phyloP scores from a whole-genome alignment of 2,113 vertebrate species.

The Ictalurus furcatus region DNA sequence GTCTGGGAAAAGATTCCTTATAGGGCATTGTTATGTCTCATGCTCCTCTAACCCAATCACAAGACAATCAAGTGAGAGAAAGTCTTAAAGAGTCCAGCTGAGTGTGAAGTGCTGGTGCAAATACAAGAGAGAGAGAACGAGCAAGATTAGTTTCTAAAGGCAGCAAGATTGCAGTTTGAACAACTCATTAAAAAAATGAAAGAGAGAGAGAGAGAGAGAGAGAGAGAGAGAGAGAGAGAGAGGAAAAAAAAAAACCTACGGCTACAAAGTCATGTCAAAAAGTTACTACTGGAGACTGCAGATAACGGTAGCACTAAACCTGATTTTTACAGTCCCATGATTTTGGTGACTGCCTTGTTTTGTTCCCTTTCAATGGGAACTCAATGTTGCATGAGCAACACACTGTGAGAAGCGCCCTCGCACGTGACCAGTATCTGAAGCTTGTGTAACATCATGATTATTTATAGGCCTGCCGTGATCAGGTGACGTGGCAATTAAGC shows the following conservation, averaged over 20 bases:
- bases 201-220: neutral
- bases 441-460: too few relatives aligned
- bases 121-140: constrained; percentile 6
- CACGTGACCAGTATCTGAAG: too few relatives aligned
- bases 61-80: constrained; percentile 21
- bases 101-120: constrained; percentile 32
- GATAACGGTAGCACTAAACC: constrained; percentile 24
- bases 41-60: constrained; percentile 31
- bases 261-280: constrained; percentile 32
- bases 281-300: constrained; percentile 19
- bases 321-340: constrained; percentile 41
- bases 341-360: constrained; percentile 28
- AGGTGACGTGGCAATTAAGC: too few relatives aligned
- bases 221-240: neutral
- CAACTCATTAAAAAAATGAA: constrained; percentile 20
- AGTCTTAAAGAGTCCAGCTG: constrained; percentile 19
- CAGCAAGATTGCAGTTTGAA: constrained; percentile 38
- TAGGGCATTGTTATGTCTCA: constrained; percentile 28
- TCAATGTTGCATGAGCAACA: too few relatives aligned
- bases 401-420: too few relatives aligned
- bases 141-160: constrained; percentile 37
- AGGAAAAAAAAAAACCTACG: neutral
- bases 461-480: too few relatives aligned
- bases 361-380: too few relatives aligned
- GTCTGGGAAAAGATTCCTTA: constrained; percentile 43